Conservation (phyloP, 64 coral and sea anemone genomes). For the Actinia tenebrosa region DNA sequence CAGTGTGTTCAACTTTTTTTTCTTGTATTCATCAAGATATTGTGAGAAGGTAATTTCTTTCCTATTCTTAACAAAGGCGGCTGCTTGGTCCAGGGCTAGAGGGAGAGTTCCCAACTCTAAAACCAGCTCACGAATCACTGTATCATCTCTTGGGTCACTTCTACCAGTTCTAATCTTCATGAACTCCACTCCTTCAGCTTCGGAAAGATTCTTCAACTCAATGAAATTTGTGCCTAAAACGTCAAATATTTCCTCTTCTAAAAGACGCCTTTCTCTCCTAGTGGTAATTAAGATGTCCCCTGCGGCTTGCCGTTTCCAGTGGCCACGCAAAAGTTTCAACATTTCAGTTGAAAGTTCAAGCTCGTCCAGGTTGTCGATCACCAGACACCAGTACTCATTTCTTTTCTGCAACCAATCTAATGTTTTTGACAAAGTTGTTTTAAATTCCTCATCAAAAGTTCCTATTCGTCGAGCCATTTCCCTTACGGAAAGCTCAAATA, state of each 20-base stretch:
- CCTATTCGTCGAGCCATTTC: slow-evolving; percentile 56
- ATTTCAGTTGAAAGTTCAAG: slow-evolving; percentile 43
- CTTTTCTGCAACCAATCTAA: slow-evolving; percentile 48
- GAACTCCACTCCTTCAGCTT: slow-evolving; percentile 47
- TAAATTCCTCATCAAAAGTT: slow-evolving; percentile 43
- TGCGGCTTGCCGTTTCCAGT: slow-evolving; percentile 30
- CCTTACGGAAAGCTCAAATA: slow-evolving; percentile 10
- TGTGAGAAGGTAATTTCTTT: slow-evolving; percentile 14
- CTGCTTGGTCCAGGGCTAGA: slow-evolving; percentile 21
- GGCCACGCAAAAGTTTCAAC: slow-evolving; percentile 50
- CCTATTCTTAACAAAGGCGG: slow-evolving; percentile 3
- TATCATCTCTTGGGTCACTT: not conserved
- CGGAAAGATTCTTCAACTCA: slow-evolving; percentile 38
- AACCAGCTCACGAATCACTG: slow-evolving; percentile 1
- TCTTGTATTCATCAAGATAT: slow-evolving; percentile 49
- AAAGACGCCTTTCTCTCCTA: slow-evolving; percentile 35
- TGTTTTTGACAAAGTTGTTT: slow-evolving; percentile 20
- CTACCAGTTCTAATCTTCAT: slow-evolving; percentile 30
- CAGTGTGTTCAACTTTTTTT: slow-evolving; percentile 51
- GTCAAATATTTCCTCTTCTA: slow-evolving; percentile 29
- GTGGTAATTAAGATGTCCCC: slow-evolving; percentile 62
- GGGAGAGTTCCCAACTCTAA: slow-evolving; percentile 20
- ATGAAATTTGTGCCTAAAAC: slow-evolving; percentile 37
- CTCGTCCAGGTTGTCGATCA: slow-evolving; percentile 62
- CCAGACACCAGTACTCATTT: slow-evolving; percentile 37